Base-by-base conservation (phyloP, 2,888 invertebrate species). In the Brenthis hecate region DNA sequence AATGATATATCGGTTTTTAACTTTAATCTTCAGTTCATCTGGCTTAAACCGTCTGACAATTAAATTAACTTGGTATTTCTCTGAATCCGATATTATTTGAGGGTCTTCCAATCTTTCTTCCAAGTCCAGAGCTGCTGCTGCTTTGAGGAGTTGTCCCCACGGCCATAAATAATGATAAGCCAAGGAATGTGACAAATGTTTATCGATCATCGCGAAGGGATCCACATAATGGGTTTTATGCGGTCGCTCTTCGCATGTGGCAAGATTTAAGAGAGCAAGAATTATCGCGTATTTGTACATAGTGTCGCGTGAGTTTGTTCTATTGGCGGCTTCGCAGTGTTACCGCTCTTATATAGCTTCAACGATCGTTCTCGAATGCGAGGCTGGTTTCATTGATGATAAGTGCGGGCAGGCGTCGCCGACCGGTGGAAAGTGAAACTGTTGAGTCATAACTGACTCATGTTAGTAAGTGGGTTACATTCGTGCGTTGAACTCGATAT, bases 121-220 rank as follows among this genome's bases (percentile, higher is more conserved):
- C 13, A 80, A 77, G 66, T 88, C 86, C 48, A 88, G 69, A 8
- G 85, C 82, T 1, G 87, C 85, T 19, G 89, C 87, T 6, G 89
- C 87, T 70, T 81, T 81, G 64, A 91, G 81, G 43, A 92, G 82
- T 72, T 89, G 88, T 72, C 84, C 88, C 91, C 91, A 92, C 4
- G 91, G 91, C 92, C 91, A 91, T 56, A 91, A 80, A 74, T 89
- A 86, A 77, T 88, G 86, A 78, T 87, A 85, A 1, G 87, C 82
- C 19, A 90, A 80, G 51, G 85, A 81, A 77, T 92, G 88, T 5
- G 87, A 83, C 53, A 92, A 77, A 47, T 90, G 91, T 16, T 81
- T 79, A 73, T 92, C 92, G 64, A 92, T 75, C 2, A 84, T 80
- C 1, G 85, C 77, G 75, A 92, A 89, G 1, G 90, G 90, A 67